Percentiles rank a stretch among this genome's conserved stretches.
phyloP scores from a whole-genome alignment of 2,797 vertebrate genomes.

The Halcyon smyrnensis region DNA sequence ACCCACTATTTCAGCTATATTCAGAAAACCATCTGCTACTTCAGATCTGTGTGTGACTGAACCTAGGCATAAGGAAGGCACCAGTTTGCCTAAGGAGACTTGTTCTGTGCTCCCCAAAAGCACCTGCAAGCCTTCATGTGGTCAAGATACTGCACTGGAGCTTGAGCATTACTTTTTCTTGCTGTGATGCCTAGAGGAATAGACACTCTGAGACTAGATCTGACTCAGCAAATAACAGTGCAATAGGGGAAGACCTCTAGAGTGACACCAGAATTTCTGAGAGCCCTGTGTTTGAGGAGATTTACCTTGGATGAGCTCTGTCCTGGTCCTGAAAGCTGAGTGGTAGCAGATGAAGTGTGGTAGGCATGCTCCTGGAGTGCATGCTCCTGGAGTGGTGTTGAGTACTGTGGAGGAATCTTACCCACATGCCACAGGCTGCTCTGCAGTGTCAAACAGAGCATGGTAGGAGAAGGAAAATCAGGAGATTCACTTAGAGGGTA shows the following conservation, averaged over 20 bases:
- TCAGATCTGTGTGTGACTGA: background rate
- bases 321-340: background rate
- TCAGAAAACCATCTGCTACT: conserved; percentile 10
- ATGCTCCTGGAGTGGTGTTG: background rate
- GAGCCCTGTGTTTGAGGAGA: background rate
- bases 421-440: background rate
- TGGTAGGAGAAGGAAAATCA: background rate
- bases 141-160: background rate
- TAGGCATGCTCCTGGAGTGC: background rate
- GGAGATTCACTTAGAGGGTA: background rate
- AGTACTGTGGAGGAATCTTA: background rate
- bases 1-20: background rate
- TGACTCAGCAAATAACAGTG: background rate
- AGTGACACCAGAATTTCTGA: background rate
- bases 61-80: background rate
- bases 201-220: background rate
- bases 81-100: background rate
- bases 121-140: background rate
- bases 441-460: background rate
- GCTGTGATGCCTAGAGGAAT: background rate
- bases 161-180: background rate
- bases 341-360: background rate
- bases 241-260: background rate
- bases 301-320: background rate
- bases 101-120: background rate